Conservation (phyloP, 2,888 invertebrate genomes). For the Callinectes sapidus region DNA sequence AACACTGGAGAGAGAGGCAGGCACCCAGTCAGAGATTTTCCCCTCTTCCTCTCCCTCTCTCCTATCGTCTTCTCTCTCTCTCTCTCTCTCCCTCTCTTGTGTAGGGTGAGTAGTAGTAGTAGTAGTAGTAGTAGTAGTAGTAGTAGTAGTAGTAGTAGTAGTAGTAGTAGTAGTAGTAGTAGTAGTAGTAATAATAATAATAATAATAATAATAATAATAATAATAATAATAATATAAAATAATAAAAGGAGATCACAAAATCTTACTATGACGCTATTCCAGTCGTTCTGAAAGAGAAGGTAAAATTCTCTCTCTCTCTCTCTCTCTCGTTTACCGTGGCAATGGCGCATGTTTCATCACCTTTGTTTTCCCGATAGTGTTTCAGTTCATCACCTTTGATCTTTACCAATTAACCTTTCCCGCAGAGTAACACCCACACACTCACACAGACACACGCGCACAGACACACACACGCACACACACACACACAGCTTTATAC, state of each 20-base stretch:
- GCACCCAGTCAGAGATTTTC: neutral
- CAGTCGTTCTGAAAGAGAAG: too few relatives aligned
- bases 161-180: too few relatives aligned
- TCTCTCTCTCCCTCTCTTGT: neutral
- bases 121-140: too few relatives aligned
- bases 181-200: too few relatives aligned
- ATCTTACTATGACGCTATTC: too few relatives aligned
- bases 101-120: too few relatives aligned
- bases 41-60: neutral
- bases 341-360: neutral
- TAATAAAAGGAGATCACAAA: too few relatives aligned
- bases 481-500: neutral
- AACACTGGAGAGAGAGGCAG: too few relatives aligned
- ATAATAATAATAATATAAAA: too few relatives aligned
- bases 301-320: conserved; percentile 1
- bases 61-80: conserved; percentile 1
- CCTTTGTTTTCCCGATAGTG: neutral
- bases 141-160: too few relatives aligned
- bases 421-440: neutral
- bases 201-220: too few relatives aligned
- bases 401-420: neutral
- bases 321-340: neutral
- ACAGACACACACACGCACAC: too few relatives aligned
- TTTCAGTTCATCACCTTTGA: neutral
- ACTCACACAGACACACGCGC: neutral